Base-by-base conservation (phyloP, 2,113 vertebrate species). In the Myiopsitta monachus region DNA sequence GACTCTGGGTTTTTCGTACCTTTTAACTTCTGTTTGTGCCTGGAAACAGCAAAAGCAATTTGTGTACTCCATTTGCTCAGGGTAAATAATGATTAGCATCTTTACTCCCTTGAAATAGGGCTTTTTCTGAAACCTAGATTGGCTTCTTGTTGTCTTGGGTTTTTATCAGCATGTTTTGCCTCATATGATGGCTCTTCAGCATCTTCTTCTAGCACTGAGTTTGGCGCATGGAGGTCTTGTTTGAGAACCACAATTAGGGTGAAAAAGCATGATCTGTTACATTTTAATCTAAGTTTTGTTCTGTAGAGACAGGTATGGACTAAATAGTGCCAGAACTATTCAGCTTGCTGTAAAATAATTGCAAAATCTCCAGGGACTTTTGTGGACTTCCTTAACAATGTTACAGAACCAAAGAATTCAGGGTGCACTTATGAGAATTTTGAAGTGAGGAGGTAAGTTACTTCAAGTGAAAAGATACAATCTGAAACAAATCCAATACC, bases 1-100 rank as follows among this genome's bases (percentile, higher is more conserved):
- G 31, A 47, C 26, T 51, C 26, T 15, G 28, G 39, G 12, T 1
- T 92, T 84, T 82, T 19, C 36, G 6, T 27, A 14, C 28, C 73
- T 91, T 86, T 81, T 7, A 70, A 41, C 33, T 74, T 80, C 38
- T 77, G 8, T 41, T 87, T 83, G 17, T 88, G 49, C 28, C 38
- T 86, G 38, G n/a, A 94, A 94, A 88, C 7, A 67, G 41, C n/a
- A 96, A 88, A 75, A 62, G 8, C 28, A 88, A 86, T 78, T 89
- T 24, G 76, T 57, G 52, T 80, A 14, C 21, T 93, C 82, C 26
- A 51, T 73, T 68, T 88, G 17, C 49, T 92, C 68, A 43, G 41
- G 18, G 7, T 74, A 83, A 85, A 93, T 70, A 90, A 49, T 4
- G n/a, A 74, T 77, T 43, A 85, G 7, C n/a, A 88, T 80, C 41